Evolutionary conservation across 2,888 invertebrate species (phyloP), one percentile per base, ranked within the genome.

Genomic region (Oxytorus armatus): DNA sequence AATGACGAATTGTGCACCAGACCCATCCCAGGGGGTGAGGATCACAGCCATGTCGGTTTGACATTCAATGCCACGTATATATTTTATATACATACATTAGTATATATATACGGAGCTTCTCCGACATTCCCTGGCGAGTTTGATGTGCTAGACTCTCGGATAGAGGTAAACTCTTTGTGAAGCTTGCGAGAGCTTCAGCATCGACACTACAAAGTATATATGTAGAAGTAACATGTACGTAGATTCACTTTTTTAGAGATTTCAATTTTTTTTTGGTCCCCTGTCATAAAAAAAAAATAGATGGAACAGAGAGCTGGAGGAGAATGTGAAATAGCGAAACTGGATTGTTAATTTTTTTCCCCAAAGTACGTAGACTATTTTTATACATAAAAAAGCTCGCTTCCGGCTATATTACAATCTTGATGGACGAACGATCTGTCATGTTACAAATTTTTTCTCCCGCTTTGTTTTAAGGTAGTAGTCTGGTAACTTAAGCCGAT

Each of bases 141-240:
- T 63, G 68, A 63, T 69, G 69, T 57, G 23, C 25, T 16, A 16
- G 57, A 59, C 39, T 42, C 39, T 7, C n/a, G 63, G 61, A 55
- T 63, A 70, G 55, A 77, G 49, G 70, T 70, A 63, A 63, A 70
- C 63, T 69, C 61, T 77, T 70, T 63, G 69, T 70, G 25, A 14
- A 21, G 14, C 53, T 69, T 53, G 23, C 18, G 16, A 3, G 53
- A 63, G 69, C 69, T 63, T n/a, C 69, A 70, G 25, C 16, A 36
- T 55, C 42, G 39, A 47, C 14, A 55, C 63, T 70, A 51, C 69
- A 63, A 70, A 70, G 69, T 61, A 77, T 63, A 16, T 55, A 29
- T 39, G 10, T 18, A 36, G 29, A 21, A 7, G 39, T 10, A 14
- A 21, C 36, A 61, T 14, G n/a, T 23, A 14, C n/a, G 42, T 42